These are phyloP conservation scores for Carduelis carduelis DNA, from an alignment of 2,797 vertebrate genomes.

Conservation along the genomic window DNA sequence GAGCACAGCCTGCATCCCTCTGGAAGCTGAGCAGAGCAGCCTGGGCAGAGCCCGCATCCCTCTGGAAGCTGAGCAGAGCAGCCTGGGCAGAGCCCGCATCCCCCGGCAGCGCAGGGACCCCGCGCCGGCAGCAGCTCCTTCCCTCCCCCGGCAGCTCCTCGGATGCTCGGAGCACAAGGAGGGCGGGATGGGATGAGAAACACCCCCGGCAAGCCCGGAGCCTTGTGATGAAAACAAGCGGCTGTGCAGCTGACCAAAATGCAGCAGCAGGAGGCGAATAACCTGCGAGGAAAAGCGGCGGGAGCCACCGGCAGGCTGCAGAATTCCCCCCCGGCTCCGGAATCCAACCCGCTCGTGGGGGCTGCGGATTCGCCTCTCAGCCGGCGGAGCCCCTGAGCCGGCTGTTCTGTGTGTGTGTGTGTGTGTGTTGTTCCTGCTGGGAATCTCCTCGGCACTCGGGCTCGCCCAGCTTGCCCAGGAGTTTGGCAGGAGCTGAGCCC, in stretches of 20 bases:
- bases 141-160: neutral
- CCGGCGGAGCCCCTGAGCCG: neutral
- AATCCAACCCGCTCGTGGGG: neutral
- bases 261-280: constrained; percentile 50
- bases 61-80: accelerated
- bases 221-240: neutral
- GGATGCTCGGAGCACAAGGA: neutral
- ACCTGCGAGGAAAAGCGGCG: neutral
- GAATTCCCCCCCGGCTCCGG: neutral
- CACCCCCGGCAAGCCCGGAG: neutral
- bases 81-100: accelerated
- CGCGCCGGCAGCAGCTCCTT: neutral
- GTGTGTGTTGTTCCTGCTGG: neutral
- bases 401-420: neutral
- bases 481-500: constrained; percentile 4
- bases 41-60: neutral
- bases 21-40: accelerated
- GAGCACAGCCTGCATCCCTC: neutral
- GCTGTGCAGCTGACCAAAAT: constrained; percentile 36
- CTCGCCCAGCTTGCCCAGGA: neutral
- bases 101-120: neutral
- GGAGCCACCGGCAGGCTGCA: neutral
- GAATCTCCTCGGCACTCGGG: neutral
- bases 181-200: constrained; percentile 51
- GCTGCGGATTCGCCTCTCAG: neutral